Evolutionary conservation across 2,888 invertebrate species (phyloP).

Genomic region (Aleiodes testaceus): DNA sequence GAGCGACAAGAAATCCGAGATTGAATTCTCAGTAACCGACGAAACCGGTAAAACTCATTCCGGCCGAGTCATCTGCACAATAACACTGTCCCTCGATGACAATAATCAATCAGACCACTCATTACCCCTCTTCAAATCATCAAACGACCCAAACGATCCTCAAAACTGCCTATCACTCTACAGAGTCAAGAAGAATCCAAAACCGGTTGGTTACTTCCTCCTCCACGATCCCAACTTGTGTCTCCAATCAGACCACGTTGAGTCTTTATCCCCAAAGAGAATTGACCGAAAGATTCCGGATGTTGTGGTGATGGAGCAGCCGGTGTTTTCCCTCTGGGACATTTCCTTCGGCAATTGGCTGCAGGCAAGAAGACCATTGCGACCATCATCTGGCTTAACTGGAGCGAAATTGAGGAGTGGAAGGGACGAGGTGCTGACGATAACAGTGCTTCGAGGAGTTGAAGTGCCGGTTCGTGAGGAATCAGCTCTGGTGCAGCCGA

Average conservation of each 20-base stretch:
- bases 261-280: background rate
- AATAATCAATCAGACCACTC: slow-evolving; percentile 41
- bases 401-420: slow-evolving; percentile 53
- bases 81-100: slow-evolving; percentile 57
- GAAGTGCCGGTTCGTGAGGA: slow-evolving; percentile 70
- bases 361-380: slow-evolving; percentile 59
- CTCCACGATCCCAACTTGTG: slow-evolving; percentile 57
- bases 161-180: slow-evolving; percentile 55
- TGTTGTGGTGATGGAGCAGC: slow-evolving; percentile 64
- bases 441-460: slow-evolving; percentile 66
- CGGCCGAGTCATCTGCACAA: slow-evolving; percentile 62
- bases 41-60: slow-evolving; percentile 56
- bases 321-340: slow-evolving; percentile 61
- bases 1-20: slow-evolving; percentile 59
- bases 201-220: slow-evolving; percentile 59
- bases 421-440: slow-evolving; percentile 62
- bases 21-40: slow-evolving; percentile 64
- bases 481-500: slow-evolving; percentile 66
- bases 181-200: slow-evolving; percentile 49
- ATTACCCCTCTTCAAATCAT: slow-evolving; percentile 52
- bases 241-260: background rate
- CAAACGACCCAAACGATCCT: slow-evolving; percentile 66
- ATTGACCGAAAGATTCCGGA: slow-evolving; percentile 58
- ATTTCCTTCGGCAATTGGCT: slow-evolving; percentile 62
- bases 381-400: slow-evolving; percentile 54